A percentile compares a stretch with the other conserved stretches of the same genome.
Conservation (phyloP, 2,888 invertebrate genomes). For the Embidobia sp. region DNA sequence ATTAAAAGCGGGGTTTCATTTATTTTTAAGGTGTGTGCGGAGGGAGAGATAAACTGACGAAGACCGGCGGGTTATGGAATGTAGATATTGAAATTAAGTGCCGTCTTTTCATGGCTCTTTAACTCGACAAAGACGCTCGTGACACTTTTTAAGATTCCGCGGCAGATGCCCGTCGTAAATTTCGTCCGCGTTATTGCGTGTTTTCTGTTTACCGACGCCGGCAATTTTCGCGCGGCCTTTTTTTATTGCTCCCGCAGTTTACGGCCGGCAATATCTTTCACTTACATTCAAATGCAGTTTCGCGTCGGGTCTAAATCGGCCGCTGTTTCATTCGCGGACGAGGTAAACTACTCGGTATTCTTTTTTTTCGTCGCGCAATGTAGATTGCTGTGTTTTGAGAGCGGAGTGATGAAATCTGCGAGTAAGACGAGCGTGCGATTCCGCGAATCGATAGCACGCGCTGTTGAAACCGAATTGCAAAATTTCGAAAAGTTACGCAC, state of each 20-base stretch:
- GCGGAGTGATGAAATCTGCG: too few species aligned
- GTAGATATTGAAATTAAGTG: conserved; percentile 53
- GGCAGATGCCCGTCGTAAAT: conserved; percentile 59
- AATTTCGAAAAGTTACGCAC: too few species aligned
- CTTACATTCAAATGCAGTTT: conserved; percentile 36
- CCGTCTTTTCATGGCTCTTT: conserved; percentile 26
- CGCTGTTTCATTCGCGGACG: too few species aligned
- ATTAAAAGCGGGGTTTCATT: too few species aligned
- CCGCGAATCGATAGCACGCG: too few species aligned
- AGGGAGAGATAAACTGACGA: conserved; percentile 17
- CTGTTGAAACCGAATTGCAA: too few species aligned
- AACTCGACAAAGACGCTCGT: conserved; percentile 36
- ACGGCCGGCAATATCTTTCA: conserved; percentile 15
- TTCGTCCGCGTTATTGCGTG: conserved; percentile 43
- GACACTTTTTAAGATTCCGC: conserved; percentile 41
- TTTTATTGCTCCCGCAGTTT: conserved; percentile 18
- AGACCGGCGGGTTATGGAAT: conserved; percentile 37
- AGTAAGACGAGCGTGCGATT: too few species aligned
- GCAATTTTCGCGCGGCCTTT: conserved; percentile 25
- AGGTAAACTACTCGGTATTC: too few species aligned
- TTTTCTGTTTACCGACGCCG: conserved; percentile 16
- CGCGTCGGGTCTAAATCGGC: conserved; percentile 2
- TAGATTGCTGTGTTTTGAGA: too few species aligned
- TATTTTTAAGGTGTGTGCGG: conserved; percentile 28
- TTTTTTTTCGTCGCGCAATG: too few species aligned